phyloP scores from a whole-genome alignment of 2,888 invertebrate species.

The Penaeus monodon region DNA sequence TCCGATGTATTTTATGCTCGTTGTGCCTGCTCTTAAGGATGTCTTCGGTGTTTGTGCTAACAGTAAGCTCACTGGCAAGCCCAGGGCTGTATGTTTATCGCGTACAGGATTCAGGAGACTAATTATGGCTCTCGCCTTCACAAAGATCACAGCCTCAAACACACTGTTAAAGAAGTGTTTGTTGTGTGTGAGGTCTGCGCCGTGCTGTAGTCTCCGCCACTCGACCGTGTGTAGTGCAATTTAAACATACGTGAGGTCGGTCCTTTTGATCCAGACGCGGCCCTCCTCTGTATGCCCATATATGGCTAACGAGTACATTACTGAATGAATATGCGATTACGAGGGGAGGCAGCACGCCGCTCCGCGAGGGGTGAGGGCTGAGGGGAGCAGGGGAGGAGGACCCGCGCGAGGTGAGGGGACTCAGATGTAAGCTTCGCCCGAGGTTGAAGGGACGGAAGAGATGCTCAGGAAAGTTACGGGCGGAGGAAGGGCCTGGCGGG shows the following conservation, averaged over 20 bases:
- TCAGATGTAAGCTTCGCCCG: neutral
- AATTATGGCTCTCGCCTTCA: too few species aligned
- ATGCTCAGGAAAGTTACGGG: neutral
- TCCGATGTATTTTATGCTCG: too few species aligned
- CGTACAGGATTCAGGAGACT: too few species aligned
- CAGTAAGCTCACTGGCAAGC: neutral
- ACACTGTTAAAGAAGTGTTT: too few species aligned
- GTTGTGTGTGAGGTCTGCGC: too few species aligned
- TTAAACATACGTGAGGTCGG: conserved; percentile 6
- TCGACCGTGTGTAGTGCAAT: conserved; percentile 13
- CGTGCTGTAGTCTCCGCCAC: conserved; percentile 1
- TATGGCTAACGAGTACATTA: conserved; percentile 17
- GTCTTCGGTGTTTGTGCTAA: neutral
- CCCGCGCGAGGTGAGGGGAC: conserved; percentile 6
- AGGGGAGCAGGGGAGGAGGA: neutral
- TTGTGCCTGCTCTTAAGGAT: too few species aligned
- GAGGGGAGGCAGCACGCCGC: conserved; percentile 1
- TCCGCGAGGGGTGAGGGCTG: neutral
- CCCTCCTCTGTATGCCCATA: conserved; percentile 5
- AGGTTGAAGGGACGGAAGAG: conserved; percentile 1
- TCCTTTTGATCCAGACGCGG: conserved; percentile 3
- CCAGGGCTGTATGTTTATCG: too few species aligned
- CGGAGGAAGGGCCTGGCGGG: neutral
- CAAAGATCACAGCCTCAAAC: too few species aligned
- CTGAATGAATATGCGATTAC: conserved; percentile 17